Conservation (phyloP, 2,113 vertebrate genomes). For the Platichthys stellatus region DNA sequence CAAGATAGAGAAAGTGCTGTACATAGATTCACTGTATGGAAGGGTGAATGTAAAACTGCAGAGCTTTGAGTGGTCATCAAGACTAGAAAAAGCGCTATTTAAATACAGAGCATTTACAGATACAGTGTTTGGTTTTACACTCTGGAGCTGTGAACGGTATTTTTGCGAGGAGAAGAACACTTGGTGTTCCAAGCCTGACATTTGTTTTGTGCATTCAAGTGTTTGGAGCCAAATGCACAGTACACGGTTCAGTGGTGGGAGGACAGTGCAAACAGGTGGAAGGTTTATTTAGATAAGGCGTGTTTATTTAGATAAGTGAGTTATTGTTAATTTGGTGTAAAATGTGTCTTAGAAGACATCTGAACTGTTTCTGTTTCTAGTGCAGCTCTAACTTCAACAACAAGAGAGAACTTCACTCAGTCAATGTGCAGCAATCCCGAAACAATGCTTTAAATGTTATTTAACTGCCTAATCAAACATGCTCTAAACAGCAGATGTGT, state of each 20-base stretch:
- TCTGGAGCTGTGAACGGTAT: neutral
- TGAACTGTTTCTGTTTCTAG: neutral
- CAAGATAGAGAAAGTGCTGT: too few species aligned
- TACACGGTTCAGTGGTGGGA: too few species aligned
- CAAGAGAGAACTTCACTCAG: neutral
- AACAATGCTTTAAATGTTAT: neutral
- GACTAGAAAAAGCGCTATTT: too few species aligned
- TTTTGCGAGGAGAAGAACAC: neutral
- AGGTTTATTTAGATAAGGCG: neutral
- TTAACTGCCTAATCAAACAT: neutral
- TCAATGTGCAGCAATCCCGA: neutral
- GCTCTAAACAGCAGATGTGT: too few species aligned
- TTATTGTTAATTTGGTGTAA: neutral
- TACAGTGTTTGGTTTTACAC: too few species aligned
- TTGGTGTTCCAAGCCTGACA: neutral
- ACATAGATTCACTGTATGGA: too few species aligned
- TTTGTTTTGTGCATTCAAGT: neutral
- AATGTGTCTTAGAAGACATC: neutral
- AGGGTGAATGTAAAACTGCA: too few species aligned
- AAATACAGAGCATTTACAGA: too few species aligned
- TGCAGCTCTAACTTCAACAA: neutral
- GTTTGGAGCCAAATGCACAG: neutral
- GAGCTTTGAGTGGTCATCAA: too few species aligned
- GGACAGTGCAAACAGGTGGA: neutral
- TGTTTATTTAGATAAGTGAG: neutral